Evolutionary conservation across 2,888 invertebrate genomes (phyloP), one percentile per base, ranked within the genome.

Genomic region (Ophion ventricosus): DNA sequence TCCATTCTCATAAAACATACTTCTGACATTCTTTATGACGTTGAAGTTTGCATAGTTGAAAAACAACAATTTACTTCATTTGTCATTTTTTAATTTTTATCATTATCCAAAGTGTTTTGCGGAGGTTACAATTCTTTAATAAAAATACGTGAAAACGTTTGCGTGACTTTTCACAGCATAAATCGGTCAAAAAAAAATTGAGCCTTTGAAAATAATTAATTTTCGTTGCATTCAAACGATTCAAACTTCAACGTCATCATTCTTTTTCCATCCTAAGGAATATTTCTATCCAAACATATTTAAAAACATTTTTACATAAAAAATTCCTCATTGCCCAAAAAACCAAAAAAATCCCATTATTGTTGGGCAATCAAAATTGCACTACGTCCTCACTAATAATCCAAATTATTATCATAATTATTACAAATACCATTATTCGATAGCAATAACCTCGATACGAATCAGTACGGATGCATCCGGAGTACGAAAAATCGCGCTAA

Each of bases 401-500:
- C 57, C 20, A 57, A 23, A 23, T 10, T 23, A 57, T 8, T 2
- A 8, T 4, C 20, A 57, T 3, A 20, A 57, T 49, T 23, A 14
- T 29, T 29, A 4, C 64, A 23, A 25, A 1, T 17, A 49, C 25
- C 7, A 49, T 59, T 14, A 59, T 40, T 59, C 11, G 25, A 0
- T 11, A 56, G 23, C 8, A 35, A 35, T 5, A 70, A 56, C 29
- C 0, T 26, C 17, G 5, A 20, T 29, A n/a, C 8, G 8, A 72
- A 63, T 26, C 2, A 20, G 25, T n/a, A 7, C 25, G 14, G 17
- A 63, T 10, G 49, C 25, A 56, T 29, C 43, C 56, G 63, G 70
- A 76, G 81, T 63, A 56, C 73, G 67, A 73, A 63, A 57, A 23
- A 70, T 63, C 40, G 72, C 26, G 77, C 63, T 57, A 74, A 72